Evolutionary conservation across 2,797 vertebrate genomes (phyloP), one percentile per base, ranked within the genome.

Genomic region (Hafferia zeledoni): DNA sequence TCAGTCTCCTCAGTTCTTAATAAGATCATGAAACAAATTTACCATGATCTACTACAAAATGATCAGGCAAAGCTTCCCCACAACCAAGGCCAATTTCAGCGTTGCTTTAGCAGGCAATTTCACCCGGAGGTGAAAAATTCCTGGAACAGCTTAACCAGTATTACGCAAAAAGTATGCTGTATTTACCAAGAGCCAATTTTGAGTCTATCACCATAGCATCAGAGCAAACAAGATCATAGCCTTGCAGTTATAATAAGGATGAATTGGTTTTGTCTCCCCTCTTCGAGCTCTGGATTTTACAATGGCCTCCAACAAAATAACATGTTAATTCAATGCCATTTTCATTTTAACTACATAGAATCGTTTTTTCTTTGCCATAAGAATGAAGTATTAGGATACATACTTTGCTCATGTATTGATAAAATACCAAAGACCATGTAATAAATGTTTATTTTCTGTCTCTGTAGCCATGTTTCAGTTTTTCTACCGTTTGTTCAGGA

Each of bases 141-240:
- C 93, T 91, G 60, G 78, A 97, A 93, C 72, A 87, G 95, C 91
- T 96, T 97, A 97, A 93, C 94, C 90, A 97, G 87, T 96, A 96
- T 95, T 96, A 96, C 97, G 87, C 94, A 93, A 96, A 97, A 96
- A 83, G 49, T 96, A 89, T 41, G 69, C 88, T 95, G 84, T 94
- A 95, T 96, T 97, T 97, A 97, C 94, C 71, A 85, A 95, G 95
- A 95, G 93, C 94, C 92, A 97, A 96, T 97, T 96, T 91, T 82
- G 68, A 91, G 95, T 91, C 93, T 93, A 97, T 95, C 93, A 93
- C 95, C 84, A 91, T 18, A 68, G 65, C 87, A 96, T 94, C 94
- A 80, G 95, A 95, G 97, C 94, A 97, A 97, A 96, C 64, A 96
- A 96, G 93, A 97, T 93, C 93, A 89, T 89, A 97, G 95, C 92